Evolutionary conservation across 2,888 invertebrate species (phyloP).

Genomic region (Hirtodrosophila duncani): DNA sequence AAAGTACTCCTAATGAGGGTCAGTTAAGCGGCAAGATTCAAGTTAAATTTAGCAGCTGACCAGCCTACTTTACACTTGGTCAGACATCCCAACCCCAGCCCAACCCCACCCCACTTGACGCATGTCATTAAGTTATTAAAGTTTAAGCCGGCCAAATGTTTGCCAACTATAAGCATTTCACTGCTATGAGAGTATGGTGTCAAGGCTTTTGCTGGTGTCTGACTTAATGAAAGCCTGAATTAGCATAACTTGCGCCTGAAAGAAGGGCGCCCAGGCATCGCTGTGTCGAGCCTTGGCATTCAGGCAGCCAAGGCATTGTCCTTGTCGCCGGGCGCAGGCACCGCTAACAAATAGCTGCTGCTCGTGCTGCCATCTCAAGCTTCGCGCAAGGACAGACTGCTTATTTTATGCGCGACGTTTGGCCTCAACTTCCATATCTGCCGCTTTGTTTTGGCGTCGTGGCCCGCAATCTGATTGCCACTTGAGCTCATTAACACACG

Average conservation of each 20-base stretch:
- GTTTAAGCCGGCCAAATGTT: slow-evolving; percentile 55
- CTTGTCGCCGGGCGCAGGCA: background rate
- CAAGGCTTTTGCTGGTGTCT: slow-evolving; percentile 11
- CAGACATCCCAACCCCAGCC: slow-evolving; percentile 6
- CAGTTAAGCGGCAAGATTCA: slow-evolving; percentile 35
- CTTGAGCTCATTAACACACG: slow-evolving; percentile 69
- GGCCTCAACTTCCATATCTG: slow-evolving; percentile 5
- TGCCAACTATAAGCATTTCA: slow-evolving; percentile 61
- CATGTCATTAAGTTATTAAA: slow-evolving; percentile 70
- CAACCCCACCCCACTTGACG: slow-evolving; percentile 34
- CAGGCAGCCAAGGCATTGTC: slow-evolving; percentile 15
- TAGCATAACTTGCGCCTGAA: slow-evolving; percentile 67
- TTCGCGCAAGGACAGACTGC: slow-evolving; percentile 56
- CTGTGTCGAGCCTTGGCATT: slow-evolving; percentile 37
- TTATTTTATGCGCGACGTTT: slow-evolving; percentile 50
- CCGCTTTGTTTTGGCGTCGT: slow-evolving; percentile 35
- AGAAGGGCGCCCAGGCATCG: too few relatives aligned
- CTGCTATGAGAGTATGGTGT: slow-evolving; percentile 16
- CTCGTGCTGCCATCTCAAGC: background rate
- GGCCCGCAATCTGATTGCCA: slow-evolving; percentile 62
- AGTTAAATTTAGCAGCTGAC: slow-evolving; percentile 66
- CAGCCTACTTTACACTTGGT: slow-evolving; percentile 59
- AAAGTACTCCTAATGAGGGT: slow-evolving; percentile 58
- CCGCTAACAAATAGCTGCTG: background rate
- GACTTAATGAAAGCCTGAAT: slow-evolving; percentile 66